Percentiles rank a stretch among this genome's conserved stretches.
Conservation (phyloP, 2,113 vertebrate genomes). For the Tupaia tana region DNA sequence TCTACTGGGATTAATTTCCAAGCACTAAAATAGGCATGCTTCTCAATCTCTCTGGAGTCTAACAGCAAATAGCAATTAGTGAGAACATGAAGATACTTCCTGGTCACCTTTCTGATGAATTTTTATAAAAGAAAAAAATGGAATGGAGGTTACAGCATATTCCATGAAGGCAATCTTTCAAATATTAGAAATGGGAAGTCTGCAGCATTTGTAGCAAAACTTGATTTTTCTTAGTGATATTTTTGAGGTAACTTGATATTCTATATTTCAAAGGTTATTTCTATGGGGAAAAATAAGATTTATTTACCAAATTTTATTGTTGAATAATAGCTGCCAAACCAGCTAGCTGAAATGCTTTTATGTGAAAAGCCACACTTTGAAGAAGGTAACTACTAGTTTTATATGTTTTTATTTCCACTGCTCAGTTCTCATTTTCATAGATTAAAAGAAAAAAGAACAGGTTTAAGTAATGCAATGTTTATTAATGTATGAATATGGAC, state of each 20-base stretch:
- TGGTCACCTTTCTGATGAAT: not conserved
- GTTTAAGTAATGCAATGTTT: conserved; percentile 69
- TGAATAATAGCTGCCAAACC: conserved; percentile 61
- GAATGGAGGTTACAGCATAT: conserved; percentile 28
- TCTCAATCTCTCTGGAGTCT: not conserved
- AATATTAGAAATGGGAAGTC: conserved; percentile 1
- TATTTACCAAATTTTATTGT: conserved; percentile 48
- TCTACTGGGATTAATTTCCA: conserved; percentile 29
- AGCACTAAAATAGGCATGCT: conserved; percentile 25
- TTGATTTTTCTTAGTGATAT: conserved; percentile 35
- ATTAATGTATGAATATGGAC: conserved; percentile 65
- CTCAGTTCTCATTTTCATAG: conserved; percentile 65
- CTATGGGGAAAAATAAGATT: conserved; percentile 12
- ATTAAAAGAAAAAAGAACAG: conserved; percentile 70
- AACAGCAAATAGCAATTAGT: conserved; percentile 33
- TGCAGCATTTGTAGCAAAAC: not conserved
- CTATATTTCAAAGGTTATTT: conserved; percentile 44
- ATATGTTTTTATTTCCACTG: conserved; percentile 31
- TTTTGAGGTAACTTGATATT: conserved; percentile 45
- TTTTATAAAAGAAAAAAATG: not conserved
- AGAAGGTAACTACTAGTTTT: conserved; percentile 63
- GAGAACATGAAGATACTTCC: not conserved
- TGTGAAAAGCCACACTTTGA: conserved; percentile 57
- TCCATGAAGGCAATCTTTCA: conserved; percentile 18
- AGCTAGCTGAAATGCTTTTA: conserved; percentile 56